Evolutionary conservation across 2,797 vertebrate species (phyloP).

Genomic region (Diplodus puntazzo): DNA sequence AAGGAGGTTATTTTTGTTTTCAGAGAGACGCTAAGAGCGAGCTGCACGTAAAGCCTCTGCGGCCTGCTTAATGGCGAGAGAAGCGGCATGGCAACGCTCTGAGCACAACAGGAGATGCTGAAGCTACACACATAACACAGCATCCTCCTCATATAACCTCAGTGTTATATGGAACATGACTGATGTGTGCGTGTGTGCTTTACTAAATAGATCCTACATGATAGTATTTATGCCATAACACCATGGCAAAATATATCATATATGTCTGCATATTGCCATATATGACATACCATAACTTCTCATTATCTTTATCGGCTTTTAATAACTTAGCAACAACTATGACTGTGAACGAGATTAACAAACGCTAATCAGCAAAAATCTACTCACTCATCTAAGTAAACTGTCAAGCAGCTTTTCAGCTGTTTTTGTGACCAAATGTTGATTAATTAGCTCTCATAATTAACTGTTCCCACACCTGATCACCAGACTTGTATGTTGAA

Average conservation of each 20-base stretch:
- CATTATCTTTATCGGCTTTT: constrained; percentile 39
- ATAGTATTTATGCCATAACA: constrained; percentile 26
- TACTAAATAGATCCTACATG: constrained; percentile 27
- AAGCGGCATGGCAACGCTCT: constrained; percentile 69
- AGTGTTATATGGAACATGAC: constrained; percentile 67
- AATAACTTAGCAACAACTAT: constrained; percentile 32
- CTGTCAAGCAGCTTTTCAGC: constrained; percentile 11
- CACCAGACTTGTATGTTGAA: background rate
- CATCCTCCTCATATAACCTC: constrained; percentile 72
- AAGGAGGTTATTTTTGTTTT: constrained; percentile 50
- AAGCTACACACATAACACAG: constrained; percentile 54
- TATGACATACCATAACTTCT: constrained; percentile 54
- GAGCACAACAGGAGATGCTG: constrained; percentile 60
- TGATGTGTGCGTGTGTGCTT: constrained; percentile 34
- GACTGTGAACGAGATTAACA: constrained; percentile 50
- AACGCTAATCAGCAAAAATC: constrained; percentile 45
- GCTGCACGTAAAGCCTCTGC: constrained; percentile 59
- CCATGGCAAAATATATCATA: constrained; percentile 43
- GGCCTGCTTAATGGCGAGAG: constrained; percentile 56
- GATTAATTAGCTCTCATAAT: constrained; percentile 7
- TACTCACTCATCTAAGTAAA: constrained; percentile 37
- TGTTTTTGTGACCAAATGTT: constrained; percentile 6
- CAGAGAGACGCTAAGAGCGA: constrained; percentile 45
- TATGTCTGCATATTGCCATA: constrained; percentile 63
- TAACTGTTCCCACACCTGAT: background rate